Evolutionary conservation across 2,113 vertebrate species (phyloP).

Genomic region (Petrocephalus zakoni): DNA sequence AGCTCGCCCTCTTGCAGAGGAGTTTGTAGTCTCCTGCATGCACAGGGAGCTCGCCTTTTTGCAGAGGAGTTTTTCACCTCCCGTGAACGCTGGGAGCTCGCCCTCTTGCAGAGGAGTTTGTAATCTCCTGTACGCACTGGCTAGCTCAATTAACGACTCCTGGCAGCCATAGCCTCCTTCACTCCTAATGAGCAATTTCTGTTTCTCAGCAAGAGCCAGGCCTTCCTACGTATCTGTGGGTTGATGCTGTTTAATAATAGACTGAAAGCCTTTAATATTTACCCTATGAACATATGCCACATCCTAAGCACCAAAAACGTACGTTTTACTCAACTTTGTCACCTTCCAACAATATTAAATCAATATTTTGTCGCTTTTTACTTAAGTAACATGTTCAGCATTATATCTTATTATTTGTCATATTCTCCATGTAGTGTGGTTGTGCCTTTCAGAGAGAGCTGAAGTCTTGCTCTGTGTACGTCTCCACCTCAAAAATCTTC

Average conservation of each 20-base stretch:
- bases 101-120: no score
- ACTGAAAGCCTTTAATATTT: background rate
- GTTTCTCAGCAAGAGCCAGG: background rate
- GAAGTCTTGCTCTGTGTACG: background rate
- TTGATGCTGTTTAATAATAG: background rate
- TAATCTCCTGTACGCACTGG: no score
- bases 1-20: no score
- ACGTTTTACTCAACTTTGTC: background rate
- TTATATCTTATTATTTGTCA: background rate
- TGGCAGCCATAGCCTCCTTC: conserved; percentile 3
- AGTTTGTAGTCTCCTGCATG: no score
- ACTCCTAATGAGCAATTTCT: conserved; percentile 8
- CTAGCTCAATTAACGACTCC: background rate
- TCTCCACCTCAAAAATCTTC: no score
- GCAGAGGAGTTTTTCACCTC: background rate
- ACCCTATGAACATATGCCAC: background rate
- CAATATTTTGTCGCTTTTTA: background rate
- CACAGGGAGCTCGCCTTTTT: background rate
- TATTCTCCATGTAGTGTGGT: background rate
- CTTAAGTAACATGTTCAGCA: background rate
- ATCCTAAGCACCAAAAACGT: background rate
- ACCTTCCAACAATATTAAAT: background rate
- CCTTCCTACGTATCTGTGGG: background rate
- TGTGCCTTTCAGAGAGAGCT: background rate
- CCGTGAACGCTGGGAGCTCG: no score